These are phyloP conservation scores for Erpobdella octoculata DNA, from an alignment of 2,888 invertebrate genomes.

Conservation along the genomic window DNA sequence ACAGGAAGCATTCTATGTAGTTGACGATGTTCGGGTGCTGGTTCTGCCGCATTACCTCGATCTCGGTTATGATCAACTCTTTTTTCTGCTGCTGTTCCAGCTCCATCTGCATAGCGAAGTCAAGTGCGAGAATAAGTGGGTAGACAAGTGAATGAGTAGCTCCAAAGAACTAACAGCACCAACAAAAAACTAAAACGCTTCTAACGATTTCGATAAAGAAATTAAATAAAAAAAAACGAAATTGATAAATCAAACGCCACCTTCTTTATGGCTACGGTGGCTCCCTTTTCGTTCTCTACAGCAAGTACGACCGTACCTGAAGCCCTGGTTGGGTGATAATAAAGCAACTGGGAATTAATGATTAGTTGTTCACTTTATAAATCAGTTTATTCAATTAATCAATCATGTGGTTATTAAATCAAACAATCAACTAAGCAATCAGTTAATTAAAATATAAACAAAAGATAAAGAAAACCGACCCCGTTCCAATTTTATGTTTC, in stretches of 20 bases:
- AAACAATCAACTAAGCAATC: too few relatives aligned
- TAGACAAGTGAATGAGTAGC: neutral
- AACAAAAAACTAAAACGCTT: neutral
- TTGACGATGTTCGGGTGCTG: constrained; percentile 98
- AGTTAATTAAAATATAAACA: too few relatives aligned
- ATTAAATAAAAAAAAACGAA: neutral
- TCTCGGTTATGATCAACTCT: constrained; percentile 98
- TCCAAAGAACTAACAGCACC: too few relatives aligned
- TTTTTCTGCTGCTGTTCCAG: constrained; percentile 96
- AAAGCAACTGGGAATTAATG: too few relatives aligned
- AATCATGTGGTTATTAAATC: too few relatives aligned
- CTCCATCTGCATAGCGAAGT: constrained; percentile 61
- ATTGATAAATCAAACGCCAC: neutral
- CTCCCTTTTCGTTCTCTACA: constrained; percentile 16
- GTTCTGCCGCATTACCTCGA: constrained; percentile 66
- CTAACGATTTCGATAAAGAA: neutral
- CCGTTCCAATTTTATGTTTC: constrained; percentile 76
- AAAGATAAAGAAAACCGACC: constrained; percentile 52
- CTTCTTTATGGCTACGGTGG: constrained; percentile 23
- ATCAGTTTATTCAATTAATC: too few relatives aligned
- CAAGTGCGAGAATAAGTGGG: too few relatives aligned
- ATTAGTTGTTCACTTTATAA: too few relatives aligned
- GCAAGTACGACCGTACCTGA: constrained; percentile 23
- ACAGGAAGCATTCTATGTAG: constrained; percentile 94
- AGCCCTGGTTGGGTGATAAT: neutral